phyloP scores from a whole-genome alignment of 2,888 invertebrate genomes.

The Diplazon laetatorius region DNA sequence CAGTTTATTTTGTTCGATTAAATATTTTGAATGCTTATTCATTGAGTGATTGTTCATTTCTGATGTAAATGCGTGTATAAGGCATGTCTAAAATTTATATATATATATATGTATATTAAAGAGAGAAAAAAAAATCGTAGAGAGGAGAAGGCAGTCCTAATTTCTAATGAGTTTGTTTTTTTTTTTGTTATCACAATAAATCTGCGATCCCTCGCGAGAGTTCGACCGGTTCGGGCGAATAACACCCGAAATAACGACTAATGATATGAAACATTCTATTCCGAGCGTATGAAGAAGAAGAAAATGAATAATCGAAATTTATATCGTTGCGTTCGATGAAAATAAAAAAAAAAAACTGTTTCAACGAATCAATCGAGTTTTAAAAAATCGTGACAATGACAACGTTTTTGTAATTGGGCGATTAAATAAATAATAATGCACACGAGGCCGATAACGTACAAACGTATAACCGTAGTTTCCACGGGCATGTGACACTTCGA shows the following conservation, averaged over 20 bases:
- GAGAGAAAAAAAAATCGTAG: conserved; percentile 13
- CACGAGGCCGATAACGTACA: conserved; percentile 85
- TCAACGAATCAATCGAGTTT: conserved; percentile 67
- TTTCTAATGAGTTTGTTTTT: neutral
- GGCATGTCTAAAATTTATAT: conserved; percentile 21
- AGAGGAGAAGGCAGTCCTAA: neutral
- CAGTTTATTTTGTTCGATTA: too few relatives aligned
- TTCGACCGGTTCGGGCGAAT: neutral
- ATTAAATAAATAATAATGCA: conserved; percentile 80
- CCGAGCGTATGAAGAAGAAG: too few relatives aligned
- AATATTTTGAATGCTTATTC: too few relatives aligned
- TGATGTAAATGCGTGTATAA: conserved; percentile 34
- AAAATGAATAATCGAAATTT: too few relatives aligned
- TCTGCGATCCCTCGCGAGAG: neutral
- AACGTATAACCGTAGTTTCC: conserved; percentile 88
- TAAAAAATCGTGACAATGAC: too few relatives aligned
- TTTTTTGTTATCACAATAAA: conserved; percentile 6
- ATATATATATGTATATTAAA: conserved; percentile 15
- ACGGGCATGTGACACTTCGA: conserved; percentile 92
- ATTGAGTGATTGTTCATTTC: too few relatives aligned
- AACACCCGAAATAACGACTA: neutral
- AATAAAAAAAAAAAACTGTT: too few relatives aligned
- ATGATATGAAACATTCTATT: neutral
- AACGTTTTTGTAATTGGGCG: conserved; percentile 70
- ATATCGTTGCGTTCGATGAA: neutral